Evolutionary conservation across 2,888 invertebrate species (phyloP).

Genomic region (Philopedon plagiatum): DNA sequence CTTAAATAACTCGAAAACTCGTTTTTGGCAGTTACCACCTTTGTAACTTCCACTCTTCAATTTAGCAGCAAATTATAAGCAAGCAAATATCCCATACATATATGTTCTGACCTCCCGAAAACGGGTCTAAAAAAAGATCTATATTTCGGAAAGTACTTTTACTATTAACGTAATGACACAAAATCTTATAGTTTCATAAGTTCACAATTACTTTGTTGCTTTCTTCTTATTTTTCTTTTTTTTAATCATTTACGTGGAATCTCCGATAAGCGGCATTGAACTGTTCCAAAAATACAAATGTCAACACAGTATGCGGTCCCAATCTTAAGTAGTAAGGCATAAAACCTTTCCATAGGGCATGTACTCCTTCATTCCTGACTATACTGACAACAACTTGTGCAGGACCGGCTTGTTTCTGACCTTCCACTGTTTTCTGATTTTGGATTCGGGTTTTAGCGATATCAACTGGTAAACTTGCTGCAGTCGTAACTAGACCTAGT

Average conservation of each 20-base stretch:
- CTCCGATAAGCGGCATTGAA: constrained; percentile 83
- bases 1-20: too few species aligned
- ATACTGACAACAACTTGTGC: constrained; percentile 66
- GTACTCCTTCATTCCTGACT: constrained; percentile 88
- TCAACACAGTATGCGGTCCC: constrained; percentile 98
- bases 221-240: too few species aligned
- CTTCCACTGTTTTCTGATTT: constrained; percentile 82
- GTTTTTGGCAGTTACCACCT: too few species aligned
- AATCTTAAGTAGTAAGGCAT: constrained; percentile 97
- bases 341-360: constrained; percentile 98
- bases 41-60: too few species aligned
- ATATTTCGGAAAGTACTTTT: too few species aligned
- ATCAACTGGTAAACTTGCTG: constrained; percentile 98
- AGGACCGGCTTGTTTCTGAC: constrained; percentile 11
- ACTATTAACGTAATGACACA: too few species aligned
- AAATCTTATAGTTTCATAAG: too few species aligned
- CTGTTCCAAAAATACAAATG: constrained; percentile 97
- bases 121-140: too few species aligned
- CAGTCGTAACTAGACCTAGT: constrained; percentile 90
- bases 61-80: too few species aligned
- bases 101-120: too few species aligned
- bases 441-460: constrained; percentile 97
- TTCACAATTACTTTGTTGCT: too few species aligned
- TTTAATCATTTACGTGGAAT: background rate
- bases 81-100: too few species aligned